phyloP scores from a whole-genome alignment of 2,797 vertebrate species.

The Octomys mimax region DNA sequence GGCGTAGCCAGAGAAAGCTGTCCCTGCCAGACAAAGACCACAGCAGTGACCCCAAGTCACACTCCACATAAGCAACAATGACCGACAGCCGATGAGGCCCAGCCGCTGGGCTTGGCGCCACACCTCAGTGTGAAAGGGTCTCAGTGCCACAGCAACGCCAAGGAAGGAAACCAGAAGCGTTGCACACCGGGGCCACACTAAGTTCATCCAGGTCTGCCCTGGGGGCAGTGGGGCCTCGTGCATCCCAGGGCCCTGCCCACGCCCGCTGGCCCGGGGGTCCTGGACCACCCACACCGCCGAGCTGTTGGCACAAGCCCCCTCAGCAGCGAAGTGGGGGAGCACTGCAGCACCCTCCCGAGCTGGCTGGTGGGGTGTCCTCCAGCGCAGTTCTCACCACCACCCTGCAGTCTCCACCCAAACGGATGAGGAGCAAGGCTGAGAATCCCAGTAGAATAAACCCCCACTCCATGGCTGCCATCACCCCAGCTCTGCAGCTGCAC shows the following conservation, averaged over 20 bases:
- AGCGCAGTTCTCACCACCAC: not conserved
- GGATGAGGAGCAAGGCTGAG: not conserved
- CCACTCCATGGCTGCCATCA: not conserved
- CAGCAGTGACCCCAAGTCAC: slow-evolving; percentile 88
- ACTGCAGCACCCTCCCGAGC: slow-evolving; percentile 67
- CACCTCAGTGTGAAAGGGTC: slow-evolving; percentile 74
- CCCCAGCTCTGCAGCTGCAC: not conserved
- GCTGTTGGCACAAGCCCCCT: slow-evolving; percentile 75
- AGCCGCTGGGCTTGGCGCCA: slow-evolving; percentile 38
- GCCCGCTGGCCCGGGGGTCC: slow-evolving; percentile 79
- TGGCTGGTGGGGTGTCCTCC: no score
- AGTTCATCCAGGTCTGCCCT: slow-evolving; percentile 78
- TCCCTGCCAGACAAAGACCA: slow-evolving; percentile 90
- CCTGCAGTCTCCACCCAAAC: not conserved
- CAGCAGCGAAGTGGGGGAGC: slow-evolving; percentile 37
- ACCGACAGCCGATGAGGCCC: slow-evolving; percentile 83
- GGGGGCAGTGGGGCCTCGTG: slow-evolving; percentile 70
- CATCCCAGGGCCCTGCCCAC: slow-evolving; percentile 82
- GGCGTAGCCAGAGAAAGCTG: slow-evolving; percentile 90
- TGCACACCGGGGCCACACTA: slow-evolving; percentile 68
- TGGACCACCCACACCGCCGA: slow-evolving; percentile 81
- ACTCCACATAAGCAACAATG: slow-evolving; percentile 88
- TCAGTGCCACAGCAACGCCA: not conserved
- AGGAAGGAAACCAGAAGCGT: slow-evolving; percentile 67
- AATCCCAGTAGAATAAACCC: slow-evolving; percentile 2